These are phyloP conservation scores for Protobothrops mucrosquamatus DNA, from an alignment of 2,113 vertebrate genomes.

Conservation along the genomic window DNA sequence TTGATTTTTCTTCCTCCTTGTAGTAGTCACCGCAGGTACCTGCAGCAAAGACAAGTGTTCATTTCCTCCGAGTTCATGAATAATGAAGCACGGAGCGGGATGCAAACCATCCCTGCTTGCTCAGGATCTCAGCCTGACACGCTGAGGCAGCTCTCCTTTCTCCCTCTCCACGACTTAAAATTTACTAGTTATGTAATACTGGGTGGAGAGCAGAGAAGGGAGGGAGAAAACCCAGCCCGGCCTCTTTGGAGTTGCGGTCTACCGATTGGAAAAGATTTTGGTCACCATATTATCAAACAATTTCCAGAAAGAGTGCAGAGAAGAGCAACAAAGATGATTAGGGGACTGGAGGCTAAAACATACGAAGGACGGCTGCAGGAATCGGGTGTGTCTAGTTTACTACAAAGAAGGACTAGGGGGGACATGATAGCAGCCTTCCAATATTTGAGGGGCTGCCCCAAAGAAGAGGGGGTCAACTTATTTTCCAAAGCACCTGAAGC, in stretches of 20 bases:
- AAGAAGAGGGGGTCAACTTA: too few species aligned
- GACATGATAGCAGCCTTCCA: too few species aligned
- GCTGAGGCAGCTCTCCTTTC: conserved; percentile 10
- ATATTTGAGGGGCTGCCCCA: too few species aligned
- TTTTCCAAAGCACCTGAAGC: too few species aligned
- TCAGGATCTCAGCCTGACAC: conserved; percentile 21
- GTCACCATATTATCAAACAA: not conserved
- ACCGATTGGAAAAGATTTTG: conserved; percentile 17
- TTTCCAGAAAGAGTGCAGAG: too few species aligned
- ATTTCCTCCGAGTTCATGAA: conserved; percentile 36
- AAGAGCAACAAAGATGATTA: too few species aligned
- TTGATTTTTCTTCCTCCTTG: conserved; percentile 8
- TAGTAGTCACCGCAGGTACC: conserved; percentile 3
- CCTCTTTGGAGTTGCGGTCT: conserved; percentile 15
- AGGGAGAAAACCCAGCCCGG: not conserved
- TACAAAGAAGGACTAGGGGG: too few species aligned
- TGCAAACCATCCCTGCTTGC: conserved; percentile 15
- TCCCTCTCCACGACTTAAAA: conserved; percentile 1
- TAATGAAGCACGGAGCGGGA: conserved; percentile 23
- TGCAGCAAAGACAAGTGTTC: conserved; percentile 41
- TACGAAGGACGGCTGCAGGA: too few species aligned
- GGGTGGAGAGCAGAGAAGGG: not conserved
- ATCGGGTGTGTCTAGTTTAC: too few species aligned
- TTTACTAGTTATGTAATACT: not conserved
- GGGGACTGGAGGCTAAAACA: too few species aligned